Percentiles rank a stretch among this genome's conserved stretches.
Evolutionary conservation across 2,113 vertebrate genomes (phyloP).

Genomic region (Crotalus tigris): DNA sequence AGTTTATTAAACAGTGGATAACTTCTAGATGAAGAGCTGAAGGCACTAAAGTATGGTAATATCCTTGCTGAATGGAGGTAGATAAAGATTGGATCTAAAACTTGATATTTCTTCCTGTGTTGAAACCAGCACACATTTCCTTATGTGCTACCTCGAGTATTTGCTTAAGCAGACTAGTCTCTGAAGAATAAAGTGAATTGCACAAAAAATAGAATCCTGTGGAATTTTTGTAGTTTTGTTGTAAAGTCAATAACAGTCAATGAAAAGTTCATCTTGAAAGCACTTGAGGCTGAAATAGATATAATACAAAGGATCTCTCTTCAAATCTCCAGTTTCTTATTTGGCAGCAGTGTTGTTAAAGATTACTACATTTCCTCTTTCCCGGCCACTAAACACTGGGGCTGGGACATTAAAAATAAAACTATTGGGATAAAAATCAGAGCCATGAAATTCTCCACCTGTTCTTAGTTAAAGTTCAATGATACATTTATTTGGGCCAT

Average conservation of each 20-base stretch:
- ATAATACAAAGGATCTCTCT: not conserved
- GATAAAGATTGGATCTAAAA: not conserved
- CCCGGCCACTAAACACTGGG: too few relatives aligned
- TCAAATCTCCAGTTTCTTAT: not conserved
- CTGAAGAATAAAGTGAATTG: not conserved
- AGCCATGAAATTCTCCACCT: not conserved
- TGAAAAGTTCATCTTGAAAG: not conserved
- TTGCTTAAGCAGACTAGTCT: not conserved
- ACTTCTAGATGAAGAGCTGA: not conserved
- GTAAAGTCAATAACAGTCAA: not conserved
- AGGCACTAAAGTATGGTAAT: not conserved
- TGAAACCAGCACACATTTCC: not conserved
- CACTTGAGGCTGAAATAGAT: not conserved
- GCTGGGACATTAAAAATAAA: not conserved
- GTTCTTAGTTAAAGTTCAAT: not conserved
- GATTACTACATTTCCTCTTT: not conserved
- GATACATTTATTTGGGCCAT: not conserved
- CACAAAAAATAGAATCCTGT: not conserved
- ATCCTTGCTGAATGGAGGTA: not conserved
- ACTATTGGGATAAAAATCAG: not conserved
- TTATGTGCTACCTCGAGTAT: not conserved
- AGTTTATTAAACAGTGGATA: not conserved
- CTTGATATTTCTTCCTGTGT: not conserved
- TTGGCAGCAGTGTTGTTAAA: not conserved
- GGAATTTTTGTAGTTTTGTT: not conserved